Percentiles rank a stretch among this genome's conserved stretches.
phyloP scores from a whole-genome alignment of 2,797 vertebrate genomes.

The Helarctos malayanus region DNA sequence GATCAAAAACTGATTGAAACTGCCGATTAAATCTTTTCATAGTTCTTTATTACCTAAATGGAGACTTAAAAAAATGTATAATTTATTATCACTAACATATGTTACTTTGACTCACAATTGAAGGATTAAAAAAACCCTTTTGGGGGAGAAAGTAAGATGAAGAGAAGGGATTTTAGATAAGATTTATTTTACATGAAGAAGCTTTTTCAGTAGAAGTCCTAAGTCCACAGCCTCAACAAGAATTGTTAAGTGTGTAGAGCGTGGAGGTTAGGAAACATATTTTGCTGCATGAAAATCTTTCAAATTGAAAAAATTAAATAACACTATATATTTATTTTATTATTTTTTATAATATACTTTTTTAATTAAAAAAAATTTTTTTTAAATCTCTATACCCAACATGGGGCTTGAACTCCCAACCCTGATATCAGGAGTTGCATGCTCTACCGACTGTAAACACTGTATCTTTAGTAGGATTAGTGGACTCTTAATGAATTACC shows the following conservation, averaged over 20 bases:
- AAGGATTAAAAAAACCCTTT: neutral
- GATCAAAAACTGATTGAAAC: neutral
- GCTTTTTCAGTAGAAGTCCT: neutral
- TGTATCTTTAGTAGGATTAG: neutral
- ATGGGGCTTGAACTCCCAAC: neutral
- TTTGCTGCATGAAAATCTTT: neutral
- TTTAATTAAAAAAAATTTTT: neutral
- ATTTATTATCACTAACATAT: neutral
- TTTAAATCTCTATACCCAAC: neutral
- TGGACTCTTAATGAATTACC: slow-evolving; percentile 1
- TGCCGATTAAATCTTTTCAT: neutral
- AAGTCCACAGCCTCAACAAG: neutral
- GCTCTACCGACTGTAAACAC: neutral
- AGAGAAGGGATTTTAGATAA: neutral
- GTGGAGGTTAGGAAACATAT: neutral
- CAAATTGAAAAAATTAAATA: neutral
- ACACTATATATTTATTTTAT: neutral
- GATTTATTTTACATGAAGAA: neutral
- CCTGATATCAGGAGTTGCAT: neutral
- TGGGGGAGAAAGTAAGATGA: neutral
- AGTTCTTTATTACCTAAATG: neutral
- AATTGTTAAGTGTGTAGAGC: neutral
- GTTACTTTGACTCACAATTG: neutral
- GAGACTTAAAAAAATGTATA: neutral
- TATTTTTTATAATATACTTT: neutral